Base-by-base conservation (phyloP, 1,140 invertebrate genomes). In the Steinernema feltiae region DNA sequence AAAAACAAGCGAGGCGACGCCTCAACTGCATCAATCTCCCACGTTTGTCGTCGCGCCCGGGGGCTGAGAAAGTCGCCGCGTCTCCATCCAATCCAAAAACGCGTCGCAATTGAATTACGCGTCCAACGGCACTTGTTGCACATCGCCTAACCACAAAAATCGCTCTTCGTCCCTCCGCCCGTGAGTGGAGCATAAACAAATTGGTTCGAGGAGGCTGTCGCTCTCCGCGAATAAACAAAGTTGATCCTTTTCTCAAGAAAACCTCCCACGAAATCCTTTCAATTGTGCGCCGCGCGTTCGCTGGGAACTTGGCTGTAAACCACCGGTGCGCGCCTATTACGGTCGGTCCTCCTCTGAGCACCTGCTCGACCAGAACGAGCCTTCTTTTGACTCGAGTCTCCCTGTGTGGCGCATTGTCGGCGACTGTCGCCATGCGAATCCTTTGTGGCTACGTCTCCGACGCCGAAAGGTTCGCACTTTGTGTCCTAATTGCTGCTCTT, bases 151-250 rank as follows among this genome's bases (percentile, higher is more conserved):
- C 15, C 53, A 27, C 53, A 63, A 63, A 63, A 63, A 63, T 63
- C 53, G 12, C 35, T 41, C 18, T 41, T 41, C 7, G 7, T 18
- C 35, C 18, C 35, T 18, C 24, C 24, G 53, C 53, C 12, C 15
- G n/a, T n/a, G n/a, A n/a, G n/a, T n/a, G n/a, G n/a, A n/a, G 53
- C 53, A 63, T 63, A 63, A 63, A 63, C 53, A 63, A 63, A 63
- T 63, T 63, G 53, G 15, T 63, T 27, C 3, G 12, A 12, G 24
- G 12, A 7, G 53, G 12, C 53, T n/a, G 53, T 63, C 53, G 53
- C 24, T 41, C 12, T 63, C 53, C 24, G 15, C 53, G 24, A 63
- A 63, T 63, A 63, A 63, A 63, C 53, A 63, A 63, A n/a, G 15
- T 63, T 63, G 15, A 63, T 27, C 53, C 15, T 41, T 63, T 63